Percentiles rank a stretch among this genome's conserved stretches.
Evolutionary conservation across 2,888 invertebrate species (phyloP).

Genomic region (Aromia moschata): DNA sequence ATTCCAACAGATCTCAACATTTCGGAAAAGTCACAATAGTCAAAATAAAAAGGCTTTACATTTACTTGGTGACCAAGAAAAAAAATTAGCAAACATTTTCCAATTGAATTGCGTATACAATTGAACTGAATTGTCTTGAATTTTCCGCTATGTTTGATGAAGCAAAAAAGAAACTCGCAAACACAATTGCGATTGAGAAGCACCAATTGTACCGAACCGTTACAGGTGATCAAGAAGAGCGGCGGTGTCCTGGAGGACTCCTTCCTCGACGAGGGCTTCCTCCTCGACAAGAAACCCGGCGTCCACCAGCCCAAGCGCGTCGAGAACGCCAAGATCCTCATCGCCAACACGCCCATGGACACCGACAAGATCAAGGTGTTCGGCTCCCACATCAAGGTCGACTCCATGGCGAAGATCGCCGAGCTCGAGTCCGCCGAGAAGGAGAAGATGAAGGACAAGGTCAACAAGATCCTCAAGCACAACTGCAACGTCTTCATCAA

Average conservation of each 20-base stretch:
- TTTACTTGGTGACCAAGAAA: too few species aligned
- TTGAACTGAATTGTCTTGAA: too few species aligned
- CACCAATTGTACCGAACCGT: too few species aligned
- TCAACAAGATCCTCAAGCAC: conserved; percentile 93
- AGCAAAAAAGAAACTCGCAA: too few species aligned
- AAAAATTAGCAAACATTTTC: too few species aligned
- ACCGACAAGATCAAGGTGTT: conserved; percentile 99
- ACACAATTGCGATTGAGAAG: too few species aligned
- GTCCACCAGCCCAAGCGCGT: conserved; percentile 96
- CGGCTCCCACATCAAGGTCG: conserved; percentile 93
- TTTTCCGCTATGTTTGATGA: too few species aligned
- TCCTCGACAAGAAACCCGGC: conserved; percentile 96
- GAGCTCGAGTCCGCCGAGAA: conserved; percentile 98
- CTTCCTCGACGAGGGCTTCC: conserved; percentile 93
- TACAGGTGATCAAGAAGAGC: conserved; percentile 90
- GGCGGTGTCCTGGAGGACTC: conserved; percentile 95
- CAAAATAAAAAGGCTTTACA: too few species aligned
- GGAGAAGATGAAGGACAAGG: conserved; percentile 99
- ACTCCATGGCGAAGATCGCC: conserved; percentile 94
- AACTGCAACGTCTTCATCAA: conserved; percentile 98
- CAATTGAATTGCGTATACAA: too few species aligned
- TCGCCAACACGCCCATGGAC: conserved; percentile 99
- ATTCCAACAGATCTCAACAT: too few species aligned
- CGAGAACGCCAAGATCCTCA: conserved; percentile 95
- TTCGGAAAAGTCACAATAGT: too few species aligned